phyloP scores from a whole-genome alignment of 2,797 vertebrate species.

The Enteromius thamalakanensis region DNA sequence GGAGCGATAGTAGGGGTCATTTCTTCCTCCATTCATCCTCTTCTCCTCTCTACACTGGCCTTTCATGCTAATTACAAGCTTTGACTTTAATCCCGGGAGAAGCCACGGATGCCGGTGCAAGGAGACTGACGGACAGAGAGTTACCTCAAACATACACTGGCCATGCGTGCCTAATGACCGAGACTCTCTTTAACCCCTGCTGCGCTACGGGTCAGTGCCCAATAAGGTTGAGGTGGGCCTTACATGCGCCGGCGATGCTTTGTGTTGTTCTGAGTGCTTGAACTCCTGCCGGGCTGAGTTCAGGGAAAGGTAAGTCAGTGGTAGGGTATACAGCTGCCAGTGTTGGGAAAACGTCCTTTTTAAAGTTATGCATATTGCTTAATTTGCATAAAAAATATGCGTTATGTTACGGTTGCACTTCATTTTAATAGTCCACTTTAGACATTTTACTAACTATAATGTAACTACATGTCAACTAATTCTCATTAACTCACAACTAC shows the following conservation, averaged over 20 bases:
- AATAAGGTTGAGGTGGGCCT: constrained; percentile 59
- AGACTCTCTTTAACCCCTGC: constrained; percentile 63
- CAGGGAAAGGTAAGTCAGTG: constrained; percentile 56
- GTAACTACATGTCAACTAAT: too few relatives aligned
- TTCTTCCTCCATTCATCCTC: constrained; percentile 70
- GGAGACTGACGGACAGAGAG: constrained; percentile 60
- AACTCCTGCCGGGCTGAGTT: constrained; percentile 72
- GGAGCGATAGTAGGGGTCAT: constrained; percentile 72
- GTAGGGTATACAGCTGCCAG: neutral
- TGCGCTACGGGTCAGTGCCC: constrained; percentile 62
- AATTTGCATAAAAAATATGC: neutral
- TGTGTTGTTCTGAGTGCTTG: constrained; percentile 67
- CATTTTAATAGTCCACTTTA: too few relatives aligned
- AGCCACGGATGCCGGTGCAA: constrained; percentile 65
- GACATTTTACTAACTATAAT: too few relatives aligned
- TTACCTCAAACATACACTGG: constrained; percentile 54
- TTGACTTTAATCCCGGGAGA: constrained; percentile 75
- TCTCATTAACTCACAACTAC: too few relatives aligned
- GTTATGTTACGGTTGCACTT: too few relatives aligned
- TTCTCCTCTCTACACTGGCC: constrained; percentile 65
- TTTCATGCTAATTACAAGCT: constrained; percentile 80
- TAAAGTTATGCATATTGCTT: neutral
- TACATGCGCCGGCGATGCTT: constrained; percentile 53
- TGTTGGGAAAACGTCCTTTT: neutral
- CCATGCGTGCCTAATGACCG: constrained; percentile 56